Evolutionary conservation across 2,113 vertebrate genomes (phyloP).

Genomic region (Zosterops hypoxanthus): DNA sequence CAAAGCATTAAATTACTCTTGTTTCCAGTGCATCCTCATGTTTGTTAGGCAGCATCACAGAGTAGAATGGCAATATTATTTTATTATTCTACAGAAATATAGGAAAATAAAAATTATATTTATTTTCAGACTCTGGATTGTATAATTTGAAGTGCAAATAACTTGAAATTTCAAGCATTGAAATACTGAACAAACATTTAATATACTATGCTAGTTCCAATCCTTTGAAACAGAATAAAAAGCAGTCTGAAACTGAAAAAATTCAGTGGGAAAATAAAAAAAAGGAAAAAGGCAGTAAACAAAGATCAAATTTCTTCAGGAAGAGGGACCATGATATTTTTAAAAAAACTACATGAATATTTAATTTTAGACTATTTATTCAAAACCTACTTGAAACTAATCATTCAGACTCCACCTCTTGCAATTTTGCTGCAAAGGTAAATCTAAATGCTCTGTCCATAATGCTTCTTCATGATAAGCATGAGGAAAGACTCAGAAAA

Average conservation of each 20-base stretch:
- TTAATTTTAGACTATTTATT: background rate
- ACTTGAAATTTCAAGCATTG: background rate
- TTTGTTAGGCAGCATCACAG: background rate
- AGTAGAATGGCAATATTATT: background rate
- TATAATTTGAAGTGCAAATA: background rate
- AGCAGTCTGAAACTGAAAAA: background rate
- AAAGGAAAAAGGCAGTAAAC: rapidly evolving
- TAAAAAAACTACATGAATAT: background rate
- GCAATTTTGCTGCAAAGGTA: background rate
- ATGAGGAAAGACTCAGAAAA: background rate
- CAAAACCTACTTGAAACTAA: rapidly evolving
- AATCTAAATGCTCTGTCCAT: background rate
- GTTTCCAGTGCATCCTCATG: background rate
- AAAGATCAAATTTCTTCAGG: background rate
- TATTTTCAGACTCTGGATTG: background rate
- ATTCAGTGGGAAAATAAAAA: background rate
- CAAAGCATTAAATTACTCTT: background rate
- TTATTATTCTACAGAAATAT: background rate
- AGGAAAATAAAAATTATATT: background rate
- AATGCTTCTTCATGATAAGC: background rate
- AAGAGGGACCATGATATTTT: background rate
- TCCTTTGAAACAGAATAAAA: background rate
- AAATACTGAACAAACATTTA: background rate
- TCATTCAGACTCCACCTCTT: background rate
- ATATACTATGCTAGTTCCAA: background rate